Percentiles rank a stretch among this genome's conserved stretches.
phyloP scores from a whole-genome alignment of 2,888 invertebrate genomes.

The Agrilus biguttatus region DNA sequence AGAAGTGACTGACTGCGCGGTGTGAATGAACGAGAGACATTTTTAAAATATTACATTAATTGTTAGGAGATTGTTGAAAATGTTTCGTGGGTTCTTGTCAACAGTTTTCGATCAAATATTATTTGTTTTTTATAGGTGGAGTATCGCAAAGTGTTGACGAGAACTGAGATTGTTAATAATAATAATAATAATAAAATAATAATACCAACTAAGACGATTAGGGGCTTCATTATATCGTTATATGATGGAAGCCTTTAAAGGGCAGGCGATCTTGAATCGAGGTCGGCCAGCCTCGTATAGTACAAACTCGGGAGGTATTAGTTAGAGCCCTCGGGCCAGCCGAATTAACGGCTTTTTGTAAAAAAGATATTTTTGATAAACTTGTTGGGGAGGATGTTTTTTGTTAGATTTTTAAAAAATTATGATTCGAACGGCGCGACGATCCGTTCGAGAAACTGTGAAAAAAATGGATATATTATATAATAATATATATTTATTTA shows the following conservation, averaged over 20 bases:
- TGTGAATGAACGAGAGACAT: constrained; percentile 24
- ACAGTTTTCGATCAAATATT: constrained; percentile 14
- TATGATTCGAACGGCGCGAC: constrained; percentile 24
- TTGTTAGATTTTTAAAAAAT: constrained; percentile 37
- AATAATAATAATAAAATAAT: constrained; percentile 10
- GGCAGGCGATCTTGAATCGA: constrained; percentile 27
- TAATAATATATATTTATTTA: constrained; percentile 33
- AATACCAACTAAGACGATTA: constrained; percentile 23
- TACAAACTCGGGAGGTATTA: constrained; percentile 34
- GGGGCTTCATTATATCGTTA: constrained; percentile 7
- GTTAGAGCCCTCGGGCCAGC: constrained; percentile 18
- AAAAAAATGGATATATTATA: constrained; percentile 35
- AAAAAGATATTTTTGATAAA: constrained; percentile 53
- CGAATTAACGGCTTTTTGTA: constrained; percentile 22
- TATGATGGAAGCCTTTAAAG: constrained; percentile 17
- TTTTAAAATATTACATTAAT: constrained; percentile 32
- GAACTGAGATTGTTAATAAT: constrained; percentile 22
- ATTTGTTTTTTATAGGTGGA: constrained; percentile 17
- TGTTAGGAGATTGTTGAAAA: constrained; percentile 34
- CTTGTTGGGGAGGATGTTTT: constrained; percentile 43
- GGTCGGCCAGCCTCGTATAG: constrained; percentile 29
- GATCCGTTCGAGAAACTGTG: constrained; percentile 31
- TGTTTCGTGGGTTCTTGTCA: constrained; percentile 16
- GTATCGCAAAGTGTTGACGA: constrained; percentile 15
- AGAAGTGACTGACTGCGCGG: constrained; percentile 6